These are phyloP conservation scores for Sceloporus undulatus DNA, from an alignment of 2,113 vertebrate genomes.

Conservation along the genomic window DNA sequence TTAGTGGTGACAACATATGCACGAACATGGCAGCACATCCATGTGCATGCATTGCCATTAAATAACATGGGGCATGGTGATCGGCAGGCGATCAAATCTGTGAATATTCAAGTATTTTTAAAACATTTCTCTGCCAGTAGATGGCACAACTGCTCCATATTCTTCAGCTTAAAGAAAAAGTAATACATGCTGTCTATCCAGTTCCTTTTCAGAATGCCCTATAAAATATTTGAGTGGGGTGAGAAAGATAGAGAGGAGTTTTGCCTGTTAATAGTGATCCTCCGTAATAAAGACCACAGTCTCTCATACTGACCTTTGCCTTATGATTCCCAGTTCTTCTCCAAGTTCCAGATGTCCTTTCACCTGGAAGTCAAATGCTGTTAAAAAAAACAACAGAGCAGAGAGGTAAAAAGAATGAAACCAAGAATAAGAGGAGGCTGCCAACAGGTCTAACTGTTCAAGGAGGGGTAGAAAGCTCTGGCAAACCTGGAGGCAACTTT, in stretches of 20 bases:
- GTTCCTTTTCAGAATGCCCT: background rate
- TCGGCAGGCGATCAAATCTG: too few species aligned
- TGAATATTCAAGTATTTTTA: too few species aligned
- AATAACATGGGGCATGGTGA: too few species aligned
- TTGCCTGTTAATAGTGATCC: too few species aligned
- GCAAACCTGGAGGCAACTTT: background rate
- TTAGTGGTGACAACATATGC: too few species aligned
- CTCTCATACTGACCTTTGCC: slow-evolving; percentile 84
- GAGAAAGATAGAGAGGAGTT: background rate
- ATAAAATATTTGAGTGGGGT: background rate
- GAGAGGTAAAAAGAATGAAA: background rate
- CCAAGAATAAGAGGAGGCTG: too few species aligned
- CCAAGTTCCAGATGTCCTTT: slow-evolving; percentile 89
- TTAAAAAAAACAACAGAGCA: background rate
- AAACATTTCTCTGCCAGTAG: background rate
- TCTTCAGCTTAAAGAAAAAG: background rate
- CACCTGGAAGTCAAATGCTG: slow-evolving; percentile 88
- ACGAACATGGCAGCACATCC: too few species aligned
- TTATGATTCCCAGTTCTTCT: slow-evolving; percentile 87
- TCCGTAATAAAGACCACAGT: background rate
- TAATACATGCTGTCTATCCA: too few species aligned
- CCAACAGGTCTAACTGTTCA: too few species aligned
- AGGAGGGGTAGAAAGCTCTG: too few species aligned
- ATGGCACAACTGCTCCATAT: background rate
- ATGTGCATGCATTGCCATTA: too few species aligned